phyloP scores from a whole-genome alignment of 2,888 invertebrate genomes.

The Lasioglossum pauxillum region DNA sequence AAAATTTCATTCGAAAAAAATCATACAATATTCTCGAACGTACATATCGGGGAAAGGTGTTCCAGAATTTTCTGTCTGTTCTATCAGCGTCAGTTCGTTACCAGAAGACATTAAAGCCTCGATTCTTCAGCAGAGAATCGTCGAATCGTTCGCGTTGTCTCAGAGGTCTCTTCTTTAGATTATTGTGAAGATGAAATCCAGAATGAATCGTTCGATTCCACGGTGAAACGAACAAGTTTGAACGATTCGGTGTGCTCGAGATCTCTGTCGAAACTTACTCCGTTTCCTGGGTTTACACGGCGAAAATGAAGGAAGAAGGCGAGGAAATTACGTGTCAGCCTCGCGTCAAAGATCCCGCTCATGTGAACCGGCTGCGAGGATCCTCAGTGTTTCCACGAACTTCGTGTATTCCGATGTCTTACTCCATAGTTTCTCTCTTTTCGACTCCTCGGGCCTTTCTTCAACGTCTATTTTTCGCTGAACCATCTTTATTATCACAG shows the following conservation, averaged over 20 bases:
- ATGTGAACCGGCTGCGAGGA: constrained; percentile 40
- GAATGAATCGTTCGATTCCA: constrained; percentile 40
- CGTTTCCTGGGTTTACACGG: constrained; percentile 43
- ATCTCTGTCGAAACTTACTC: constrained; percentile 44
- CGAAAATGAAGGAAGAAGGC: constrained; percentile 58
- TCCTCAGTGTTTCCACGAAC: constrained; percentile 5
- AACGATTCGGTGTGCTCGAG: constrained; percentile 26
- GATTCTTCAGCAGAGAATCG: background rate
- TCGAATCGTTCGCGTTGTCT: background rate
- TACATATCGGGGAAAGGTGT: background rate
- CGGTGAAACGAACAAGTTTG: constrained; percentile 32
- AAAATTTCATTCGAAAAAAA: background rate
- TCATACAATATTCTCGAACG: background rate
- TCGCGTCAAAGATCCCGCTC: constrained; percentile 71
- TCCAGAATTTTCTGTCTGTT: background rate
- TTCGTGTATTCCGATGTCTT: background rate
- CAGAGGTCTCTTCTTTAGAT: background rate
- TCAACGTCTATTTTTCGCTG: background rate
- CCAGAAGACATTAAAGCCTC: background rate
- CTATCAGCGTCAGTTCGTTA: background rate
- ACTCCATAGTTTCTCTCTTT: background rate
- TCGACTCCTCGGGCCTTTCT: background rate
- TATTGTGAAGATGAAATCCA: constrained; percentile 1
- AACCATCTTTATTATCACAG: background rate
- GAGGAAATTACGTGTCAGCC: constrained; percentile 78